phyloP scores from a whole-genome alignment of 2,113 vertebrate species.

The Microtus richardsoni region DNA sequence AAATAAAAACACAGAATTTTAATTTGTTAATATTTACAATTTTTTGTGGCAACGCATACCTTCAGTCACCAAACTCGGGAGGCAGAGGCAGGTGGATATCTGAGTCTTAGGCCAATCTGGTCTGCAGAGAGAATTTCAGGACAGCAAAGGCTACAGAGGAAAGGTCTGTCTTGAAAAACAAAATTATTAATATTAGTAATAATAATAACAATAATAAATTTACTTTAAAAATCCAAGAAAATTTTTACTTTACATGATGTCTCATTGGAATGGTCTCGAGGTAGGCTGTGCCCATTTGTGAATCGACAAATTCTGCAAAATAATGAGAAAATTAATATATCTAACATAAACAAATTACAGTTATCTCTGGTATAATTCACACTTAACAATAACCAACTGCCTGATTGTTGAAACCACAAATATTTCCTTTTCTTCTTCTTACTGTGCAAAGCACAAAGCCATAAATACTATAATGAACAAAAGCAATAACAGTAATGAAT shows the following conservation, averaged over 20 bases:
- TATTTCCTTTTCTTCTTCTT: constrained; percentile 10
- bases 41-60: neutral
- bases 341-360: neutral
- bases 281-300: neutral
- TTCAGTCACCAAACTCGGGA: neutral
- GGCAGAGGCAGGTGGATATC: neutral
- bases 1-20: constrained; percentile 26
- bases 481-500: neutral
- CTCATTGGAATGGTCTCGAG: constrained; percentile 11
- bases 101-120: neutral
- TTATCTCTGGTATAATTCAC: neutral
- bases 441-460: neutral
- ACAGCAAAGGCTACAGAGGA: neutral
- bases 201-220: constrained; percentile 19
- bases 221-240: neutral
- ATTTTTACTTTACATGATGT: neutral
- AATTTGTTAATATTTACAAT: neutral
- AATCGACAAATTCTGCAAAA: constrained; percentile 37
- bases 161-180: neutral
- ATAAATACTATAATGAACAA: neutral
- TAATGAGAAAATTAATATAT: constrained; percentile 22
- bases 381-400: neutral
- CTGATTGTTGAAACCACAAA: constrained; percentile 15
- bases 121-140: neutral
- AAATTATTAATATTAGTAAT: neutral